phyloP scores from a whole-genome alignment of 2,888 invertebrate species.

The Morinoia aosen region DNA sequence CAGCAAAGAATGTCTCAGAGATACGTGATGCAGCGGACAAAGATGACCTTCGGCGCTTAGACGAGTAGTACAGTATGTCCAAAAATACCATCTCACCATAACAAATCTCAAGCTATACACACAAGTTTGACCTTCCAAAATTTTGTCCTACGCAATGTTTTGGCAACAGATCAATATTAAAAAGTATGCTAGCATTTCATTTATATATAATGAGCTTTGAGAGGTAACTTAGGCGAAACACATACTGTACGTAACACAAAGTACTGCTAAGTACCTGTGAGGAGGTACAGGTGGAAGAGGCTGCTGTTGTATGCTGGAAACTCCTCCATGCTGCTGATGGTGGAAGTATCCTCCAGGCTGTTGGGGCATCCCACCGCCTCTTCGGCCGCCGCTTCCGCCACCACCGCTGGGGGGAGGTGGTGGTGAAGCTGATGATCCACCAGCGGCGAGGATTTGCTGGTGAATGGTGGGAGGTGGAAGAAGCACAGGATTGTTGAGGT shows the following conservation, averaged over 20 bases:
- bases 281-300: constrained; percentile 68
- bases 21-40: too few species aligned
- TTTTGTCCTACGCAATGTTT: background rate
- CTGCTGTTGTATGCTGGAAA: constrained; percentile 67
- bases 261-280: constrained; percentile 59
- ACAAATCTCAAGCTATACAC: too few species aligned
- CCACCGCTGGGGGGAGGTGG: background rate
- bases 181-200: background rate
- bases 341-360: background rate
- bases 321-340: constrained; percentile 20
- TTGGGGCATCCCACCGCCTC: constrained; percentile 21
- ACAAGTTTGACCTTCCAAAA: too few species aligned
- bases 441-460: constrained; percentile 61
- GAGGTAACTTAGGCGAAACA: background rate
- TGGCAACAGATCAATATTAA: background rate
- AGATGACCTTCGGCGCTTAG: too few species aligned
- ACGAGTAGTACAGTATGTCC: too few species aligned
- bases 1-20: too few species aligned
- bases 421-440: background rate
- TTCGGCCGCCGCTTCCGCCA: constrained; percentile 20
- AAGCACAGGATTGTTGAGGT: constrained; percentile 55
- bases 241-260: background rate
- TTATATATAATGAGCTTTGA: background rate
- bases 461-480: constrained; percentile 60
- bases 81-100: too few species aligned